Conservation (phyloP, 2,797 vertebrate genomes). For the Carcharodon carcharias region DNA sequence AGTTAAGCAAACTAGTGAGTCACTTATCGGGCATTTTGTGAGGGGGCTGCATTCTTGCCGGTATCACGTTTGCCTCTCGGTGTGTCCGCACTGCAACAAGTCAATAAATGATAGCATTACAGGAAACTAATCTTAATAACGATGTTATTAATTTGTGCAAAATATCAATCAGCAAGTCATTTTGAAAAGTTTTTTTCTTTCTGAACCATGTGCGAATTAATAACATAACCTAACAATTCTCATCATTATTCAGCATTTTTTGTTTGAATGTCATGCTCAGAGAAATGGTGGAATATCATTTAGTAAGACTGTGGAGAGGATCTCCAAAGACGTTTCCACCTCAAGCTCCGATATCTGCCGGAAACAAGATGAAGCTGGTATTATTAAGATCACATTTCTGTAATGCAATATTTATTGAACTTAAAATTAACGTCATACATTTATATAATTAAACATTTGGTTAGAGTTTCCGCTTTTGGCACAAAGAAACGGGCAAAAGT, state of each 20-base stretch:
- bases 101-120: too few relatives aligned
- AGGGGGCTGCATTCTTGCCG: too few relatives aligned
- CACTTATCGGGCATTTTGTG: too few relatives aligned
- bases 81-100: background rate
- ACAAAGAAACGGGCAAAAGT: background rate
- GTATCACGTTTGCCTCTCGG: too few relatives aligned
- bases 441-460: background rate
- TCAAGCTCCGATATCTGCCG: background rate
- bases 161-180: too few relatives aligned
- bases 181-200: background rate
- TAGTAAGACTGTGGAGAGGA: background rate
- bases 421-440: background rate
- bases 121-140: too few relatives aligned
- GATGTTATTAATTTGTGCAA: too few relatives aligned
- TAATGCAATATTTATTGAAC: background rate
- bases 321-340: background rate
- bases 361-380: background rate
- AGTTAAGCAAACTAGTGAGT: too few relatives aligned
- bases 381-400: background rate
- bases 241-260: background rate
- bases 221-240: background rate
- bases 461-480: background rate
- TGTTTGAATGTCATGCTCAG: background rate
- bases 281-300: background rate
- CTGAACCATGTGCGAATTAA: background rate